These are phyloP conservation scores for Latrodectus hesperus DNA, from an alignment of 2,888 invertebrate species.

Conservation along the genomic window DNA sequence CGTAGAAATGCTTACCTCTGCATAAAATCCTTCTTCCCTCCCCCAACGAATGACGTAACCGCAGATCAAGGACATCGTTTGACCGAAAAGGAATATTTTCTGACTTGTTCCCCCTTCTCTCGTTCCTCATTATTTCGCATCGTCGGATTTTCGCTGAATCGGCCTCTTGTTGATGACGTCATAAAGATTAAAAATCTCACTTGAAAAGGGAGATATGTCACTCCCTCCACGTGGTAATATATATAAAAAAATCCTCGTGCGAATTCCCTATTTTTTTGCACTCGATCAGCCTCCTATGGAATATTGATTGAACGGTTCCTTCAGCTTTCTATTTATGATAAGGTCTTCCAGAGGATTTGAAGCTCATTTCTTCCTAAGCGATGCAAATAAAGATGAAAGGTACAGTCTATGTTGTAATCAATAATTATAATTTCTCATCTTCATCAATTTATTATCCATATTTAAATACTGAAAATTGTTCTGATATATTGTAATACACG, in stretches of 20 bases:
- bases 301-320: not conserved
- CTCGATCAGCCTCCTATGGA: not conserved
- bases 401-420: no score
- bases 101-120: not conserved
- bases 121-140: constrained; percentile 45
- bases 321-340: not conserved
- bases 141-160: constrained; percentile 41
- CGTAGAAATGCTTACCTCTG: not conserved
- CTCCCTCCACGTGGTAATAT: not conserved
- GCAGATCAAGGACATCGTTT: not conserved
- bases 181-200: constrained; percentile 34
- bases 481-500: no score
- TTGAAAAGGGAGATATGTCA: constrained; percentile 17
- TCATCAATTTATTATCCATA: no score
- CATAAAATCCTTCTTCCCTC: not conserved
- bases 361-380: no score
- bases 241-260: not conserved
- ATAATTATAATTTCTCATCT: no score
- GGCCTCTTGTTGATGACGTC: constrained; percentile 38
- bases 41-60: constrained; percentile 3
- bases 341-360: no score
- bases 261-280: not conserved
- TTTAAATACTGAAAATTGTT: no score
- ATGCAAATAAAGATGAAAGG: no score
- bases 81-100: not conserved